phyloP scores from a whole-genome alignment of 2,797 vertebrate species.

The Notolabrus celidotus region DNA sequence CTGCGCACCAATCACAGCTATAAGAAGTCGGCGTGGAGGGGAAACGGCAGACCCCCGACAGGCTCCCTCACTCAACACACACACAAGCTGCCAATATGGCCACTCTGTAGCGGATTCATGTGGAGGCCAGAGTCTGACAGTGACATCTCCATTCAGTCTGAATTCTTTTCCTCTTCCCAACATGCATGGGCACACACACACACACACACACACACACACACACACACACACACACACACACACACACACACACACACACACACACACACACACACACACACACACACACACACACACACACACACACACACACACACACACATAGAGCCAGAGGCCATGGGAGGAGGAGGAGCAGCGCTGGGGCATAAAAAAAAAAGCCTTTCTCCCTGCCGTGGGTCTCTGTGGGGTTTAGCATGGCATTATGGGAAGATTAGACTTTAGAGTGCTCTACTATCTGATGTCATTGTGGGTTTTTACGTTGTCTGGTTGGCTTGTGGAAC shows the following conservation, averaged over 20 bases:
- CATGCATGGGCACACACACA: constrained; percentile 68
- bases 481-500: constrained; percentile 72
- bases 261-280: constrained; percentile 57
- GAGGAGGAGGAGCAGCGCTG: constrained; percentile 74
- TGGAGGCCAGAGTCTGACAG: constrained; percentile 81
- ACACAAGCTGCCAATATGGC: constrained; percentile 80
- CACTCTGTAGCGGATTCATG: constrained; percentile 77
- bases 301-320: constrained; percentile 43
- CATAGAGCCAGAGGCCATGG: constrained; percentile 73
- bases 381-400: constrained; percentile 75
- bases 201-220: constrained; percentile 49
- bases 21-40: constrained; percentile 71
- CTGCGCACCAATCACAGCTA: constrained; percentile 72
- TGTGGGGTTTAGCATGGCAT: constrained; percentile 81
- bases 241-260: constrained; percentile 48
- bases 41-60: constrained; percentile 69
- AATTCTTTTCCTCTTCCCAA: constrained; percentile 77
- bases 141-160: constrained; percentile 86
- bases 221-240: constrained; percentile 42
- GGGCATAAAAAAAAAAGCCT: constrained; percentile 73
- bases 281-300: constrained; percentile 49
- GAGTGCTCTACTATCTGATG: constrained; percentile 81
- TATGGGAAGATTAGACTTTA: constrained; percentile 83
- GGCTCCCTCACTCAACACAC: constrained; percentile 60
- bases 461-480: constrained; percentile 81